A percentile compares a stretch with the other conserved stretches of the same genome.
phyloP scores from a whole-genome alignment of 2,888 invertebrate genomes.

The Chydorus sphaericus region DNA sequence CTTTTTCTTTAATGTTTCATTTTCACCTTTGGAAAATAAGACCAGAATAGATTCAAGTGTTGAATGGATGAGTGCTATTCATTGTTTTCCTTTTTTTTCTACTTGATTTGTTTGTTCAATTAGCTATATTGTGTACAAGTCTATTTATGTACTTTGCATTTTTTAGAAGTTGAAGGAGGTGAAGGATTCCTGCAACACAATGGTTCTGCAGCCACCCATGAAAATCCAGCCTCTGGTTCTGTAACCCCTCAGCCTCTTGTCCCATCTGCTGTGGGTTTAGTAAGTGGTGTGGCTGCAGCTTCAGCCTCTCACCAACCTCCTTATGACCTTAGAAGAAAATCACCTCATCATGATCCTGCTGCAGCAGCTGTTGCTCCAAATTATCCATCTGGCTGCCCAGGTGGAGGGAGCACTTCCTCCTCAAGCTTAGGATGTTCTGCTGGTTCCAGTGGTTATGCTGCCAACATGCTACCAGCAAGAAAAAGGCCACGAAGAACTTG shows the following conservation, averaged over 20 bases:
- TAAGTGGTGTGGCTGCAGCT: conserved; percentile 10
- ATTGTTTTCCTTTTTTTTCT: too few relatives aligned
- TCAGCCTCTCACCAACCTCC: conserved; percentile 66
- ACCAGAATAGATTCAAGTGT: too few relatives aligned
- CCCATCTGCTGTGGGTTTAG: conserved; percentile 4
- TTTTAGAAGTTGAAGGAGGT: conserved; percentile 32
- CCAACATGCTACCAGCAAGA: conserved; percentile 62
- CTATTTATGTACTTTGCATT: too few relatives aligned
- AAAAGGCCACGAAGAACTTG: conserved; percentile 64
- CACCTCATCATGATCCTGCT: conserved; percentile 42
- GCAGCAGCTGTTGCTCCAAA: conserved; percentile 14
- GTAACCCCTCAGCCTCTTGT: conserved; percentile 19
- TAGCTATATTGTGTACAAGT: too few relatives aligned
- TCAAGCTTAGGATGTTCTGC: conserved; percentile 8
- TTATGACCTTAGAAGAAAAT: conserved; percentile 76
- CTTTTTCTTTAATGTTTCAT: too few relatives aligned
- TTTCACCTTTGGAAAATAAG: too few relatives aligned
- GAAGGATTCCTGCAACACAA: conserved; percentile 4
- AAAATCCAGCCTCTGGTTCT: conserved; percentile 35
- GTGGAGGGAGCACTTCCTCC: conserved; percentile 10
- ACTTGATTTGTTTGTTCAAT: too few relatives aligned
- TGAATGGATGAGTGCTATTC: too few relatives aligned
- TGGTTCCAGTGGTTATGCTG: conserved; percentile 29
- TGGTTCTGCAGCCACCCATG: conserved; percentile 35
- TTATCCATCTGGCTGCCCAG: conserved; percentile 10